A percentile compares a stretch with the other conserved stretches of the same genome.
phyloP scores from a whole-genome alignment of 2,888 invertebrate genomes.

The Pasiphila rectangulata region DNA sequence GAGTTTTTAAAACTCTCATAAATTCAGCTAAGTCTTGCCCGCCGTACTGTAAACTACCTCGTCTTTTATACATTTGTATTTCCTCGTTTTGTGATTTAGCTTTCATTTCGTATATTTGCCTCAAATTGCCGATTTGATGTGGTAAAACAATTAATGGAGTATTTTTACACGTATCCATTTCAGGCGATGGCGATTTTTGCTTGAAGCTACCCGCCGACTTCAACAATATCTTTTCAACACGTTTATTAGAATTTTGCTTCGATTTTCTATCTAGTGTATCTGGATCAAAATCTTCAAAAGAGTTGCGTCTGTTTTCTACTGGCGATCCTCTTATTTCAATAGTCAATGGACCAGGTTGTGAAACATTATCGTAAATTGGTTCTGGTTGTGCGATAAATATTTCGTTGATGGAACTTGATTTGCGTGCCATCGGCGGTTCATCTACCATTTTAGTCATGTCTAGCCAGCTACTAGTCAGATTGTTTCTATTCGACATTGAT shows the following conservation, averaged over 20 bases:
- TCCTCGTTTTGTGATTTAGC: conserved; percentile 67
- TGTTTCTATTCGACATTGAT: conserved; percentile 49
- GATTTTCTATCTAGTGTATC: conserved; percentile 92
- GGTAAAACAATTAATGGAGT: conserved; percentile 67
- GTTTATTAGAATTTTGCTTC: conserved; percentile 59
- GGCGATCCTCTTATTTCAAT: conserved; percentile 90
- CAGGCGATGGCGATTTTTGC: conserved; percentile 64
- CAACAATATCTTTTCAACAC: conserved; percentile 78
- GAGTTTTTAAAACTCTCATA: conserved; percentile 53
- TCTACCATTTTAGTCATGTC: conserved; percentile 58
- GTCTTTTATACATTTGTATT: conserved; percentile 55
- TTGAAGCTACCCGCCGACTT: conserved; percentile 88
- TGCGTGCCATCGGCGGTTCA: conserved; percentile 53
- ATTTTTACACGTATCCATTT: conserved; percentile 46
- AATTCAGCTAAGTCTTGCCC: conserved; percentile 58
- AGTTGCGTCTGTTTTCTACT: conserved; percentile 83
- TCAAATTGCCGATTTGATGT: conserved; percentile 85
- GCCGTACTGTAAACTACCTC: conserved; percentile 61
- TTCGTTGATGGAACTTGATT: conserved; percentile 81
- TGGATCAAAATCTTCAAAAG: conserved; percentile 89
- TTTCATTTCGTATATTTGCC: conserved; percentile 90
- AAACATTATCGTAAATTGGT: conserved; percentile 75
- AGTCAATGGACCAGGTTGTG: conserved; percentile 88
- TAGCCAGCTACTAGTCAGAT: conserved; percentile 67
- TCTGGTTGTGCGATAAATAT: conserved; percentile 84